Percentiles rank a stretch among this genome's conserved stretches.
Conservation (phyloP, 2,888 invertebrate genomes). For the Pristionchus entomophagus region DNA sequence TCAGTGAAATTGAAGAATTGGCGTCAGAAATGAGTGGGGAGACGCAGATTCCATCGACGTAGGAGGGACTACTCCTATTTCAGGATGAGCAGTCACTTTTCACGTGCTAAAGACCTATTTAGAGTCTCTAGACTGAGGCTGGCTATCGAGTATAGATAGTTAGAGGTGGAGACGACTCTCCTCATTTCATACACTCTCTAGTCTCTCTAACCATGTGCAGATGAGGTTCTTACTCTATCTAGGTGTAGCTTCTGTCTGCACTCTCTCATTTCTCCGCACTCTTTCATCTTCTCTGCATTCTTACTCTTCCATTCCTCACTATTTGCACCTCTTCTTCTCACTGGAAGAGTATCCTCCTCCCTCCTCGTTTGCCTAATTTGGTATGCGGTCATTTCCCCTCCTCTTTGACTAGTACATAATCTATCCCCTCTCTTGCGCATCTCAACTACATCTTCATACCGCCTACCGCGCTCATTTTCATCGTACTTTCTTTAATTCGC, state of each 20-base stretch:
- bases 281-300: neutral
- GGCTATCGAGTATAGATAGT: neutral
- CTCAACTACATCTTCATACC: neutral
- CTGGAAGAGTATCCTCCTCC: neutral
- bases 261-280: neutral
- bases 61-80: neutral
- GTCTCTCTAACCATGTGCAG: neutral
- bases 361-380: neutral
- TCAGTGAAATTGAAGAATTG: neutral
- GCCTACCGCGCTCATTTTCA: neutral
- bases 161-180: neutral
- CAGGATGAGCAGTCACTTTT: constrained; percentile 15
- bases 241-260: neutral
- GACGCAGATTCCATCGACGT: neutral
- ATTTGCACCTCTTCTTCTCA: constrained; percentile 27
- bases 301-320: neutral
- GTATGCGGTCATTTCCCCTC: constrained; percentile 18
- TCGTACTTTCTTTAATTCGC: neutral
- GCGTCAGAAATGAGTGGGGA: neutral
- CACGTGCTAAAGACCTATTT: neutral
- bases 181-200: neutral
- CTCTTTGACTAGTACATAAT: constrained; percentile 31
- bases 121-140: neutral
- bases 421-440: neutral
- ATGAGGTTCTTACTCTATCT: neutral